Evolutionary conservation across 2,888 invertebrate species (phyloP).

Genomic region (Zygaena filipendulae): DNA sequence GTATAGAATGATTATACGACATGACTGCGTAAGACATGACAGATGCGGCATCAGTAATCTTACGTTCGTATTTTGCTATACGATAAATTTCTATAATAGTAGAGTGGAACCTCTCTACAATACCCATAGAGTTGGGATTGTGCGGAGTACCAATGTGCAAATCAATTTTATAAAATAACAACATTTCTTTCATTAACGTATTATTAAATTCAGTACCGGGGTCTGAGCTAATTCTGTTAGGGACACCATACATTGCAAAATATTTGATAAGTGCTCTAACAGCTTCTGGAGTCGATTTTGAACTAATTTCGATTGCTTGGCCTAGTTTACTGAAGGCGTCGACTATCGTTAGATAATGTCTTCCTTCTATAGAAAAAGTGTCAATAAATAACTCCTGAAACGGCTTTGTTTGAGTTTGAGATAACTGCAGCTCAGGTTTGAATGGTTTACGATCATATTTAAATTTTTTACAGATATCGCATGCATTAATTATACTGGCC

Average conservation of each 20-base stretch:
- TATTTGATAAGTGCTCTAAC: too few species aligned
- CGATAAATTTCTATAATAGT: conserved; percentile 8
- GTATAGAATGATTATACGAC: conserved; percentile 11
- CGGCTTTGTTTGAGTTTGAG: too few species aligned
- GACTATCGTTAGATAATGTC: conserved; percentile 12
- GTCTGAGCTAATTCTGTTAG: too few species aligned
- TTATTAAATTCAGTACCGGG: conserved; percentile 4
- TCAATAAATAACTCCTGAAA: too few species aligned
- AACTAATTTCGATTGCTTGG: background rate
- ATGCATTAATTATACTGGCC: conserved; percentile 13
- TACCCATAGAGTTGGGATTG: conserved; percentile 6
- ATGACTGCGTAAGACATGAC: too few species aligned
- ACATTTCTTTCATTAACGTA: background rate
- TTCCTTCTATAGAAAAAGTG: conserved; percentile 13
- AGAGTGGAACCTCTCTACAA: conserved; percentile 9
- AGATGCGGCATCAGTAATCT: conserved; percentile 6
- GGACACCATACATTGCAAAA: too few species aligned
- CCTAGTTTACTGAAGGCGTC: conserved; percentile 11
- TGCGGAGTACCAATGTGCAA: conserved; percentile 6
- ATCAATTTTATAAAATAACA: conserved; percentile 6
- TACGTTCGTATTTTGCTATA: conserved; percentile 12
- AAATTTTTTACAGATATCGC: too few species aligned
- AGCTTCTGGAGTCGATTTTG: too few species aligned
- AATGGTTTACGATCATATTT: too few species aligned
- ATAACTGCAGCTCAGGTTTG: too few species aligned